Percentiles rank a stretch among this genome's conserved stretches.
Evolutionary conservation across 2,797 vertebrate genomes (phyloP).

Genomic region (Labroides dimidiatus): DNA sequence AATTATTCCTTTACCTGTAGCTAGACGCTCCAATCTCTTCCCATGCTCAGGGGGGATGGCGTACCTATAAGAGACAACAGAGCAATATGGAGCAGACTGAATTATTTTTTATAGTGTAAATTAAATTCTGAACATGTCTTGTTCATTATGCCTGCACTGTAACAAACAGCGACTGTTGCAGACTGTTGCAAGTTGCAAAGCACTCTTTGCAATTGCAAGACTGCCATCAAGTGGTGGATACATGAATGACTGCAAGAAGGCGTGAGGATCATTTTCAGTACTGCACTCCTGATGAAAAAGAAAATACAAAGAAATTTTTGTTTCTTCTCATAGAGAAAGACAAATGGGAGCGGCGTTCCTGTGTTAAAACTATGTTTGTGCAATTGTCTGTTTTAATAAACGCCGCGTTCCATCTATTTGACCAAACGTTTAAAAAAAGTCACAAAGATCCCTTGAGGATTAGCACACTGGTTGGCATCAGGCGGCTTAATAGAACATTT

Average conservation of each 20-base stretch:
- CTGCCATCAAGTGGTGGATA: constrained; percentile 79
- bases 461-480: background rate
- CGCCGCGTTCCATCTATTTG: too few relatives aligned
- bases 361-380: too few relatives aligned
- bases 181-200: constrained; percentile 2
- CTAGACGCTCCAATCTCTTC: constrained; percentile 86
- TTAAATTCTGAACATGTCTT: constrained; percentile 24
- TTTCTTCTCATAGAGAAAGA: background rate
- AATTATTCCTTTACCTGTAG: constrained; percentile 77
- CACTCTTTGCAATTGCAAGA: constrained; percentile 54
- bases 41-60: constrained; percentile 87
- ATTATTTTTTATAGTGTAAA: constrained; percentile 39
- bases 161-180: background rate
- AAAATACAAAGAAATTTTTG: background rate
- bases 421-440: too few relatives aligned
- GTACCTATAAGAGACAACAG: constrained; percentile 77
- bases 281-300: background rate
- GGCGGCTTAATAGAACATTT: background rate
- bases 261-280: background rate
- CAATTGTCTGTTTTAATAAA: too few relatives aligned
- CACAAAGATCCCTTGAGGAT: too few relatives aligned
- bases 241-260: constrained; percentile 15
- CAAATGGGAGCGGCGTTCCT: background rate
- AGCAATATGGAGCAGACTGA: constrained; percentile 25
- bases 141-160: constrained; percentile 25